phyloP scores from a whole-genome alignment of 2,797 vertebrate genomes.

The Brachymystax lenok region DNA sequence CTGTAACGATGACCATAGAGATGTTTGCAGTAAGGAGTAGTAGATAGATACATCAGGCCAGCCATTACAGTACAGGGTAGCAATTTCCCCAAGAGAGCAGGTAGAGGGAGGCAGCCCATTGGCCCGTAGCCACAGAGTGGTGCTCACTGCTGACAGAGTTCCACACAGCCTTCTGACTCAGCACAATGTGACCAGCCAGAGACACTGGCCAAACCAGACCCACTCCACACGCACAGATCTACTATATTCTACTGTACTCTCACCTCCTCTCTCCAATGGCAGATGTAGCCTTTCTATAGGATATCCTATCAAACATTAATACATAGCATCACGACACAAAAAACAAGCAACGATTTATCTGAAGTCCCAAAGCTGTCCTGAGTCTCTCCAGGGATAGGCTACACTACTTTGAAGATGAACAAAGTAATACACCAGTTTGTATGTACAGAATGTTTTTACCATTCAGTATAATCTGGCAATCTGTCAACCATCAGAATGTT shows the following conservation, averaged over 20 bases:
- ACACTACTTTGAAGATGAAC: neutral
- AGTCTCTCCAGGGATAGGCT: neutral
- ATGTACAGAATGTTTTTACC: neutral
- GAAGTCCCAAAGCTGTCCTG: neutral
- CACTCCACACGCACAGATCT: constrained; percentile 16
- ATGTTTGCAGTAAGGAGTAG: constrained; percentile 31
- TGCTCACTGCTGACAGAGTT: constrained; percentile 56
- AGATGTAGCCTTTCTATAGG: constrained; percentile 42
- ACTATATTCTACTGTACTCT: constrained; percentile 1
- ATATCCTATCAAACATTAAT: constrained; percentile 26
- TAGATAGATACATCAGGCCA: constrained; percentile 23
- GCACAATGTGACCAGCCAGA: constrained; percentile 62
- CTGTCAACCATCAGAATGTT: neutral
- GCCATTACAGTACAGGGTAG: constrained; percentile 19
- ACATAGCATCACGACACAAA: neutral
- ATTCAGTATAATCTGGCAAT: neutral
- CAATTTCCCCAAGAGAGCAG: constrained; percentile 44
- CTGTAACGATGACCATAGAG: constrained; percentile 45
- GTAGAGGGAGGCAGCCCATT: constrained; percentile 28
- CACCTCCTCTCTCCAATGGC: constrained; percentile 40
- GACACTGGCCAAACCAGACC: constrained; percentile 37
- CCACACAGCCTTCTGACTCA: constrained; percentile 68
- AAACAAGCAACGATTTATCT: neutral
- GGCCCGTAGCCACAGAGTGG: constrained; percentile 50
- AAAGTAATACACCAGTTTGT: neutral